A percentile compares a stretch with the other conserved stretches of the same genome.
Evolutionary conservation across 2,797 vertebrate genomes (phyloP).

Genomic region (Huso huso): DNA sequence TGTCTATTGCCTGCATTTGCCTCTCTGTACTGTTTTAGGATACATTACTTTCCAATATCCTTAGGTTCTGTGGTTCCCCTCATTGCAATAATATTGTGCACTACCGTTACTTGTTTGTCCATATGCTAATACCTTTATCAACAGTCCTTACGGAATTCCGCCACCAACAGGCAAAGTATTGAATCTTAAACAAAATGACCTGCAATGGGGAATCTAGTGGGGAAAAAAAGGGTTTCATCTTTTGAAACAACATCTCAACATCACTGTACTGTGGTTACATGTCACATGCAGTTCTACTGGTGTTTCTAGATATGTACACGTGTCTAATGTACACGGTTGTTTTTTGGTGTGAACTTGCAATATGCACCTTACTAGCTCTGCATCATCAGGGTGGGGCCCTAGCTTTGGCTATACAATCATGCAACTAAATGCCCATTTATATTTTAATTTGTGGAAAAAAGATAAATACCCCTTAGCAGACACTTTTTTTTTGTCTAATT

Average conservation of each 20-base stretch:
- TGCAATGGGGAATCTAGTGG: too few relatives aligned
- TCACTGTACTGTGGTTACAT: conserved; percentile 12
- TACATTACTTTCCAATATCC: too few relatives aligned
- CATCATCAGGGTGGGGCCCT: conserved; percentile 19
- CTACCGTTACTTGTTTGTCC: too few relatives aligned
- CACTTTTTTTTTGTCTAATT: not conserved
- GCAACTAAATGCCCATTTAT: conserved; percentile 4
- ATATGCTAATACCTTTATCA: conserved; percentile 3
- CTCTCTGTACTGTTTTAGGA: too few relatives aligned
- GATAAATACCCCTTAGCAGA: conserved; percentile 23
- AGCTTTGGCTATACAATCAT: conserved; percentile 6
- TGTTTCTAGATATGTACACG: not conserved
- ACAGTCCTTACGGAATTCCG: conserved; percentile 13
- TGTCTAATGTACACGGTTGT: not conserved
- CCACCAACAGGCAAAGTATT: not conserved
- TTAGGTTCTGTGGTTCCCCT: too few relatives aligned
- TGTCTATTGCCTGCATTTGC: too few relatives aligned
- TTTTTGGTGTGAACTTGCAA: not conserved
- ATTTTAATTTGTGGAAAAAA: not conserved
- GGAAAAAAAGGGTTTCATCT: not conserved
- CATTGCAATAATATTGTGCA: too few relatives aligned
- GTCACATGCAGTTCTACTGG: conserved; percentile 4
- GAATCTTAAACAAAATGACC: too few relatives aligned
- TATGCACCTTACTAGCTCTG: not conserved
- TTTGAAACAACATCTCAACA: conserved; percentile 1